These are phyloP conservation scores for Paralvinella palmiformis DNA, from an alignment of 1,140 invertebrate genomes.

Conservation along the genomic window DNA sequence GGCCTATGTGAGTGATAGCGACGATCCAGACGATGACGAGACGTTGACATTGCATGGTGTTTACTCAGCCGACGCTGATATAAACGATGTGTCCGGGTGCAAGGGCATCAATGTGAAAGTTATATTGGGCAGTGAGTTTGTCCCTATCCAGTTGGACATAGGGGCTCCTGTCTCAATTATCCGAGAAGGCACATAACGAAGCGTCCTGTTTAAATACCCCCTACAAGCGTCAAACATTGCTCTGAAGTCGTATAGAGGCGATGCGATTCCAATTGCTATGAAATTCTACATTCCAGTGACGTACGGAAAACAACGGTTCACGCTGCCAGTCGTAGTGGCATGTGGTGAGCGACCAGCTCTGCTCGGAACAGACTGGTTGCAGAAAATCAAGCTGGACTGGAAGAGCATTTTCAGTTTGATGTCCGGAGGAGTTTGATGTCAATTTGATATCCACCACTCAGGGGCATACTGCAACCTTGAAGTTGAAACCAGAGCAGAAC, in stretches of 20 bases:
- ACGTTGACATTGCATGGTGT: too few species aligned
- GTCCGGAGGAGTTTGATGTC: not conserved
- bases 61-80: too few species aligned
- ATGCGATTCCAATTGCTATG: not conserved
- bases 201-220: not conserved
- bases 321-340: not conserved
- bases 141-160: slow-evolving; percentile 1
- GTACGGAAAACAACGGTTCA: not conserved
- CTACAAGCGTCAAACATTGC: not conserved
- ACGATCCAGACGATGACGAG: too few species aligned
- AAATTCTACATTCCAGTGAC: not conserved
- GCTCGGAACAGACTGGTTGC: not conserved
- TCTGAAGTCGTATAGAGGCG: not conserved
- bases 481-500: not conserved
- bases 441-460: not conserved
- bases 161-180: not conserved
- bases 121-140: not conserved
- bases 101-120: too few species aligned
- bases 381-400: slow-evolving; percentile 5
- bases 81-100: too few species aligned
- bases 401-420: slow-evolving; percentile 4
- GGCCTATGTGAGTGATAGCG: too few species aligned
- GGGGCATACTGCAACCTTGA: not conserved
- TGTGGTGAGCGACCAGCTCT: not conserved
- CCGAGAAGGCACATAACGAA: not conserved